Percentiles rank a stretch among this genome's conserved stretches.
Conservation (phyloP, 1,140 invertebrate genomes). For the Listronotus bonariensis region DNA sequence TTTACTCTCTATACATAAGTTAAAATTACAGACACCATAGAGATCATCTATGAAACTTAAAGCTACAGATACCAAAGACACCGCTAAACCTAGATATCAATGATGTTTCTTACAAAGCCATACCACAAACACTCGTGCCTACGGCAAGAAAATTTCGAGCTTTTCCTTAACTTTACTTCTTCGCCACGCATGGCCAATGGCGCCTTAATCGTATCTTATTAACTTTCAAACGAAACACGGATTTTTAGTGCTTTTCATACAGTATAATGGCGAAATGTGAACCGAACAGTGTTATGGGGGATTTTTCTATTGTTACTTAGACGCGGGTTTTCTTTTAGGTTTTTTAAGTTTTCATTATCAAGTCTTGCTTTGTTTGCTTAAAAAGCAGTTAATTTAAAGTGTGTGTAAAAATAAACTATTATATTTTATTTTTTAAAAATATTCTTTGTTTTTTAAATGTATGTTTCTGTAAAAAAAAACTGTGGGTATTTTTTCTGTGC, state of each 20-base stretch:
- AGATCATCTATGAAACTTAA: too few species aligned
- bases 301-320: slow-evolving; percentile 20
- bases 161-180: slow-evolving; percentile 24
- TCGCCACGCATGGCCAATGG: slow-evolving; percentile 19
- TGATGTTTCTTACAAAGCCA: background rate
- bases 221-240: slow-evolving; percentile 33
- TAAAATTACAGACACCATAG: too few species aligned
- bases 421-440: too few species aligned
- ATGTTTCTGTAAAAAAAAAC: too few species aligned
- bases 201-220: slow-evolving; percentile 20
- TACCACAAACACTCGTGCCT: background rate
- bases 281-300: slow-evolving; percentile 21
- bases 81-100: background rate
- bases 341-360: slow-evolving; percentile 1
- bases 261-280: slow-evolving; percentile 36
- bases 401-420: too few species aligned
- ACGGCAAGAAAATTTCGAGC: slow-evolving; percentile 3
- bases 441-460: too few species aligned
- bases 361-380: slow-evolving; percentile 1
- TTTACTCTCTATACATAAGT: too few species aligned
- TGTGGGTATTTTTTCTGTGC: too few species aligned
- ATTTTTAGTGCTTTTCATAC: slow-evolving; percentile 24
- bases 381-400: too few species aligned
- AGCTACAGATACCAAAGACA: background rate
- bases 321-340: slow-evolving; percentile 18